A percentile compares a stretch with the other conserved stretches of the same genome.
Evolutionary conservation across 2,797 vertebrate genomes (phyloP).

Genomic region (Hydrolagus colliei): DNA sequence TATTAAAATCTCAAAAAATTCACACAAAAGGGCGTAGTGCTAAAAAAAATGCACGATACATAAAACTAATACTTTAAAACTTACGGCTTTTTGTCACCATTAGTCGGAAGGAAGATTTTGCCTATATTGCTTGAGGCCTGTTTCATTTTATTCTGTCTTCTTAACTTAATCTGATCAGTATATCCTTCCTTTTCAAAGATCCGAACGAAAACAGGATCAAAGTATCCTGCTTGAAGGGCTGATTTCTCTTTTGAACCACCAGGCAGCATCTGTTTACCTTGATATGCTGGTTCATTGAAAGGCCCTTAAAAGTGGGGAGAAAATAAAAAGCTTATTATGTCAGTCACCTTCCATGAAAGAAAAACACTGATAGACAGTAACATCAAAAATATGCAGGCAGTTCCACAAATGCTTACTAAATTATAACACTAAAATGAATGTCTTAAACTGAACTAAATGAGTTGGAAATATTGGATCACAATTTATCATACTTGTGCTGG

Average conservation of each 20-base stretch:
- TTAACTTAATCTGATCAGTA: conserved; percentile 57
- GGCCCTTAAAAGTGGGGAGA: conserved; percentile 57
- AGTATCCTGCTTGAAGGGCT: conserved; percentile 70
- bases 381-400: not conserved
- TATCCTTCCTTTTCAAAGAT: conserved; percentile 72
- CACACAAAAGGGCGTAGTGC: too few species aligned
- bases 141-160: conserved; percentile 59
- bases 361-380: not conserved
- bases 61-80: conserved; percentile 37
- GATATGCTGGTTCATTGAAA: conserved; percentile 73
- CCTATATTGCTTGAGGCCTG: conserved; percentile 71
- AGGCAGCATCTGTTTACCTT: conserved; percentile 67
- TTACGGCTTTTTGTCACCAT: conserved; percentile 68
- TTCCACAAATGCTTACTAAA: too few species aligned
- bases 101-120: conserved; percentile 71
- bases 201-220: conserved; percentile 64
- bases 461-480: too few species aligned
- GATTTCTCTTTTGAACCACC: conserved; percentile 57
- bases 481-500: too few species aligned
- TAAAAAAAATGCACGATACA: too few species aligned
- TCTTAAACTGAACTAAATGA: too few species aligned
- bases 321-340: not conserved
- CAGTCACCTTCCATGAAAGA: not conserved
- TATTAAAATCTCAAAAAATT: too few species aligned
- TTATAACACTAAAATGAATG: too few species aligned